Evolutionary conservation across 2,113 vertebrate genomes (phyloP), one percentile per base, ranked within the genome.

Genomic region (Planiliza haematocheilus): DNA sequence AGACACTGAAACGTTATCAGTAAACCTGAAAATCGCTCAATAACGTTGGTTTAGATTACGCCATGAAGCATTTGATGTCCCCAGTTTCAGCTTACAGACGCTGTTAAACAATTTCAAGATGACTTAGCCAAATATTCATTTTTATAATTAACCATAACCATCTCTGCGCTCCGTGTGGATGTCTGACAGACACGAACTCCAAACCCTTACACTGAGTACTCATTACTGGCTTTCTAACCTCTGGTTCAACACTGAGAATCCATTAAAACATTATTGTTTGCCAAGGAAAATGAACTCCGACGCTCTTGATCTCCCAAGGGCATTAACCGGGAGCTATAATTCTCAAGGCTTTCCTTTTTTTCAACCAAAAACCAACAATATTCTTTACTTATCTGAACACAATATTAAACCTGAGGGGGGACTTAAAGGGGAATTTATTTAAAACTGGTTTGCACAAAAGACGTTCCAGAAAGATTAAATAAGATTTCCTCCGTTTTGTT

Each of bases 141-240:
- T 76, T 62, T 16, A 16, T 79, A 71, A 88, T 76, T 48, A 81
- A 43, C 62, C 37, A 45, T 38, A 74, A 50, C 59, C 64, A 83
- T 78, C 80, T 69, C 69, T 60, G 37, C 58, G 9, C 14, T 46
- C 72, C 43, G 2, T 74, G 41, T 81, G 76, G 37, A 71, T 18
- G 16, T 45, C 53, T 71, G 57, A 58, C 37, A 50, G 56, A 8
- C 18, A 79, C 16, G 38, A 53, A 67, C 34, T 58, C 21, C 9
- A 16, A 21, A 65, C 30, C 10, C 17, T 48, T 21, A 48, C 10
- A 46, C 39, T 37, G 42, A 52, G 2, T 13, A 20, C 30, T 65
- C 52, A 84, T 48, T 69, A 21, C 10, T 42, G 8, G 2, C 13
- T 21, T 53, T 56, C 70, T 71, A 78, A 68, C 70, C 60, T 58